Evolutionary conservation across 2,113 vertebrate genomes (phyloP), one percentile per base, ranked within the genome.

Genomic region (Copsychus sechellarum): DNA sequence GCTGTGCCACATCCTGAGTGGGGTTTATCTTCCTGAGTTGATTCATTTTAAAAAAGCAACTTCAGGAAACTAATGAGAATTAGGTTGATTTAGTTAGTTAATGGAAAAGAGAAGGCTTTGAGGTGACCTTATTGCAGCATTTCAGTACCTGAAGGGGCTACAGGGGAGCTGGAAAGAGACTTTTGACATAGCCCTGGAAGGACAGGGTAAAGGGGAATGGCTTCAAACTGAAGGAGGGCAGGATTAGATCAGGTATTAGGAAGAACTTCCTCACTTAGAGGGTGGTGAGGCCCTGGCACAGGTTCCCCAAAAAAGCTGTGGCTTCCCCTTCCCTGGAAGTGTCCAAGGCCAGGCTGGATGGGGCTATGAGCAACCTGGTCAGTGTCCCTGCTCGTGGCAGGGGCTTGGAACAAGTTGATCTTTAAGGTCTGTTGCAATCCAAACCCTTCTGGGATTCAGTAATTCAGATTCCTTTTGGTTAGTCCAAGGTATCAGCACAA

Each of bases 261-360:
- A 20, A 36, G 15, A 62, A 77, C 33, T 77, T 56, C 42, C 24
- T 83, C 34, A 2, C 34, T 56, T 2, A 1, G 14, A 61, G 25
- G 3, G 2, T 42, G 29, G 8, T 0, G 24, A 61, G 14, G 9
- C 15, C 9, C 16, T 69, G 29, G 40, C 29, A 16, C 17, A 48
- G 20, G 14, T 0, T 76, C 14, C 9, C 29, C 40, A 34, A 47
- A 48, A n/a, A 40, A 69, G n/a, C 29, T 76, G 61, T 6, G 62
- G 25, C 48, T 82, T 21, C 34, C 42, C 8, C 34, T 42, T 36
- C 31, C 40, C 56, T 70, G 31, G 0, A 28, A 11, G 18, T 33
- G 40, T 28, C 26, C 56, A 34, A 48, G 31, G 31, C n/a, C 25
- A 33, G 48, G 0, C 3, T 83, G 56, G 28, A 42, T 1, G 1